A percentile compares a stretch with the other conserved stretches of the same genome.
These are phyloP conservation scores for Corvus moneduloides DNA, from an alignment of 2,113 vertebrate genomes.

Conservation along the genomic window DNA sequence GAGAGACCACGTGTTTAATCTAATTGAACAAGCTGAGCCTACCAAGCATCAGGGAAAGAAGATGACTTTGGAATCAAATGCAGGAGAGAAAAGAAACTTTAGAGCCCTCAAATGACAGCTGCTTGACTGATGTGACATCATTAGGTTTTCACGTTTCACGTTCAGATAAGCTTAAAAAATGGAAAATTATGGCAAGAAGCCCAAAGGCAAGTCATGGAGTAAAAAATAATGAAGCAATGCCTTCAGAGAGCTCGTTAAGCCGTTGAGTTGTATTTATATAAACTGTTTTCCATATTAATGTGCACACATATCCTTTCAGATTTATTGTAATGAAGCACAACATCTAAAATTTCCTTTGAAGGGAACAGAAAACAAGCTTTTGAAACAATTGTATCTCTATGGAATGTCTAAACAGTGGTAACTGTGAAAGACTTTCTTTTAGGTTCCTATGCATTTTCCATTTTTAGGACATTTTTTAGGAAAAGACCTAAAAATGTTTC, in stretches of 20 bases:
- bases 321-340: background rate
- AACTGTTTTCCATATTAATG: background rate
- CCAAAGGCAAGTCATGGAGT: constrained; percentile 8
- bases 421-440: background rate
- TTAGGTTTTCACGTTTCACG: constrained; percentile 47
- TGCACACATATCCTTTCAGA: background rate
- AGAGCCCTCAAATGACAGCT: constrained; percentile 77
- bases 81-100: constrained; percentile 77
- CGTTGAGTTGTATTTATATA: background rate
- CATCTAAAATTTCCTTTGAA: background rate
- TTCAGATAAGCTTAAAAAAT: constrained; percentile 82
- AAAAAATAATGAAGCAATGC: background rate
- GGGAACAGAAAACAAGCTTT: background rate
- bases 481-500: constrained; percentile 69
- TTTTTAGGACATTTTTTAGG: constrained; percentile 74
- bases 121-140: constrained; percentile 59
- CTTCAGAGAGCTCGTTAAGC: background rate
- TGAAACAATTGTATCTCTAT: background rate
- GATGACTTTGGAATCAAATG: background rate
- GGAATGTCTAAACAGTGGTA: background rate
- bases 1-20: background rate
- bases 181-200: constrained; percentile 58
- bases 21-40: background rate
- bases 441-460: constrained; percentile 59
- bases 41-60: background rate